Evolutionary conservation across 2,797 vertebrate genomes (phyloP), one percentile per base, ranked within the genome.

Genomic region (Varecia variegata): DNA sequence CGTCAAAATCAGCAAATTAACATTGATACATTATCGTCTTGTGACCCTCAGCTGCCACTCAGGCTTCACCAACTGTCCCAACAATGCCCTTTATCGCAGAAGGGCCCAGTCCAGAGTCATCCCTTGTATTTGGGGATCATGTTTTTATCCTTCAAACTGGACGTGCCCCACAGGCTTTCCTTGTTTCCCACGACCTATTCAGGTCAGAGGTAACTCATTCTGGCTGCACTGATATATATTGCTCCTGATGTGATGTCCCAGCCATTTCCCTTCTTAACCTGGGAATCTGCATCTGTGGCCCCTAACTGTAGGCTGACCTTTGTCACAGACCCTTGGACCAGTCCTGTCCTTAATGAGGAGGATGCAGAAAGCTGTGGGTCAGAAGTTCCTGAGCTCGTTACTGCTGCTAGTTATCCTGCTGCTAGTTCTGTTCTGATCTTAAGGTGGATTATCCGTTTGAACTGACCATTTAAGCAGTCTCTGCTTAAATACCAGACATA

Each of bases 111-210:
- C 38, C 67, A 14, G 45, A 83, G 21, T 35, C 58, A 54, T 7
- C 58, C 30, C 0, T 11, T 30, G n/a, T 3, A 1, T 7, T 83
- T 30, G 23, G 83, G 27, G 7, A 56, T 9, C 54, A 0, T 2
- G 7, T 52, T 38, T 89, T 30, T 23, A 12, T n/a, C 32, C 47
- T 56, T 40, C 43, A 86, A 35, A 12, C 14, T 58, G 18, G 45
- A 45, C 27, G 11, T 65, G 54, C 18, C 38, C 27, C 21, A 40
- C 6, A 25, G 21, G 32, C n/a, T 58, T 67, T 18, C 4, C 52
- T 54, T 65, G 32, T 30, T 35, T 81, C 52, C 43, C 3, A 0
- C 54, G 32, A 45, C 38, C 20, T 18, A 17, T 54, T 30, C 6
- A 52, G 82, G 47, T 85, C 35, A 85, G 47, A 30, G 47, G 47